Conservation (phyloP, 2,113 vertebrate genomes). For the Phylloscopus whistleri region DNA sequence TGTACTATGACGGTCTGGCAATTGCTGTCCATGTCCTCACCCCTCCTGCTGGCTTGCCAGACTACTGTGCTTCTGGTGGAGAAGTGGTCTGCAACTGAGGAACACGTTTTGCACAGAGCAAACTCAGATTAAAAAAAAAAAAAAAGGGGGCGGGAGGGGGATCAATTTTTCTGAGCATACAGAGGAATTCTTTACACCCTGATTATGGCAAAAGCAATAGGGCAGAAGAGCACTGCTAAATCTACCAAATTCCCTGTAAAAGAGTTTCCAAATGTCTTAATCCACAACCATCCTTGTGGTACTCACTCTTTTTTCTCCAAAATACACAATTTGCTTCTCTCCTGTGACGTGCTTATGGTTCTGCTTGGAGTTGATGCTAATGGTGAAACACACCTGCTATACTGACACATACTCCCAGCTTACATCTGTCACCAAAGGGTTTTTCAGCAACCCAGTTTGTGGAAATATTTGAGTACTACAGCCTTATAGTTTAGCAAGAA, state of each 20-base stretch:
- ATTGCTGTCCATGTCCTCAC: neutral
- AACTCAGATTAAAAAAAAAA: neutral
- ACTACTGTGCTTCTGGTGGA: neutral
- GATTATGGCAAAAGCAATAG: neutral
- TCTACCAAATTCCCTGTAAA: neutral
- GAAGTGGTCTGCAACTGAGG: neutral
- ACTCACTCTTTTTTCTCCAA: neutral
- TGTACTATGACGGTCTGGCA: neutral
- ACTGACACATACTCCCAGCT: neutral
- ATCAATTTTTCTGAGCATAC: neutral
- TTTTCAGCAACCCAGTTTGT: neutral
- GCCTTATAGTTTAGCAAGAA: neutral
- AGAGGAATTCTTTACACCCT: neutral
- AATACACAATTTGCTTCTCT: neutral
- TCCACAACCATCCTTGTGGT: neutral
- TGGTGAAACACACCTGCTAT: neutral
- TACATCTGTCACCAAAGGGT: neutral
- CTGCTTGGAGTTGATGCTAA: neutral
- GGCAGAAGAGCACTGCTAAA: neutral
- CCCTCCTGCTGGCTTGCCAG: neutral
- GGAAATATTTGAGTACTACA: neutral
- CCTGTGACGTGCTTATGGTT: neutral
- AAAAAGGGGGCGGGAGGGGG: too few relatives aligned
- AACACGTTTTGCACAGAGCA: neutral
- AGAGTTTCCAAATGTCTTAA: neutral